Base-by-base conservation (phyloP, 2,113 vertebrate genomes). In the Mormyrus iriodes region DNA sequence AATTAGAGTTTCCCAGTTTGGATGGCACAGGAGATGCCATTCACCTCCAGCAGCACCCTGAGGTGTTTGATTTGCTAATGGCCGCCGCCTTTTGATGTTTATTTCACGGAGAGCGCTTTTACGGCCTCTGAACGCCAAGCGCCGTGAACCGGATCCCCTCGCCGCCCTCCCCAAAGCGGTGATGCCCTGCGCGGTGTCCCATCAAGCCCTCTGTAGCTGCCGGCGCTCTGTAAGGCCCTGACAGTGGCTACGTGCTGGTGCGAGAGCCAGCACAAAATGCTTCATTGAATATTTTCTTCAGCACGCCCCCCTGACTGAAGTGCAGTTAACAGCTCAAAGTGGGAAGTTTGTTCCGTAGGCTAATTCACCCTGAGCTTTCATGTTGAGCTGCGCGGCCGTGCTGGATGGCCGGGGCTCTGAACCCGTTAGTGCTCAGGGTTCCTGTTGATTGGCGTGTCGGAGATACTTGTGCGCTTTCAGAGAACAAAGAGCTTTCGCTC, bases 41-140 rank as follows among this genome's bases (percentile, higher is more conserved):
- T 39, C 5, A 0, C 55, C 53, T 46, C 53, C 86, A 87, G 24
- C 52, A 65, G 52, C 53, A n/a, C 42, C 53, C 13, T 4, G 55
- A n/a, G 39, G 39, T 65, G 86, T 87, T 87, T 61, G 86, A 87
- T 58, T 87, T 61, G 53, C 86, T 87, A 87, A 87, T 87, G 39
- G 9, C 27, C 27, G 21, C 24, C 9, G 42, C 55, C 86, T 46
- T 87, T 87, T 87, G 86, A 65, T 87, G 86, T 87, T 87, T 65
- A 61, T 58, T 87, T 87, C 55, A 87, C 39, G 9, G 58, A 55
- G 24, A 87, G 55, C 7, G 53, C 17, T 65, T 61, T 87, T 1
- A n/a, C n/a, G 21, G 86, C 52, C 39, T 24, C 86, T 24, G 39
- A 58, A n/a, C 35, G 24, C 19, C 39, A 39, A 44, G 39, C 1